Conservation (phyloP, 1,140 invertebrate species). For the Maconellicoccus hirsutus region DNA sequence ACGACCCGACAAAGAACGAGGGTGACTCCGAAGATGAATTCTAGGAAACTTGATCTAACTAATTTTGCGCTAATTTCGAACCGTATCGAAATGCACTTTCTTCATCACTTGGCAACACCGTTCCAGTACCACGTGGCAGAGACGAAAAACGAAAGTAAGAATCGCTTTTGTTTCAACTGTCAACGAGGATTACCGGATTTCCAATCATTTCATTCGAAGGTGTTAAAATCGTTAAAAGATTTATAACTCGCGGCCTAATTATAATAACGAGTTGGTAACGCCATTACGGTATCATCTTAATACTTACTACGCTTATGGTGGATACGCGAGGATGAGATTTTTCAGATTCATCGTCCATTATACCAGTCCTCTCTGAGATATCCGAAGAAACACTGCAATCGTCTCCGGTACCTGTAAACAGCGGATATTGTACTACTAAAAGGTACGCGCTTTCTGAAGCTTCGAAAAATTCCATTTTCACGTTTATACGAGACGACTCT, state of each 20-base stretch:
- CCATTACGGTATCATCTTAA: constrained; percentile 14
- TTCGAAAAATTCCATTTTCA: neutral
- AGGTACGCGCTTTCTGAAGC: neutral
- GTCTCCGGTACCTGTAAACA: neutral
- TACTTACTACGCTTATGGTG: constrained; percentile 31
- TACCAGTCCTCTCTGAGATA: constrained; percentile 12
- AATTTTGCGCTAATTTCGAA: no score
- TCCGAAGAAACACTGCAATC: constrained; percentile 14
- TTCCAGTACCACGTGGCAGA: neutral
- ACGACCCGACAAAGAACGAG: neutral
- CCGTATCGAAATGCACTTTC: neutral
- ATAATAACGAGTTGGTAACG: no score
- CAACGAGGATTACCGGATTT: no score
- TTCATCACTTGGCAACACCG: neutral
- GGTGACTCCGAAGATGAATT: no score
- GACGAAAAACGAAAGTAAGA: neutral
- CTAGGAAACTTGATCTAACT: no score
- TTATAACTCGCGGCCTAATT: no score
- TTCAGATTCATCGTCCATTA: constrained; percentile 1
- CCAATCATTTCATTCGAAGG: no score
- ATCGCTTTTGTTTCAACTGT: neutral
- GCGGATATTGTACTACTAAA: neutral
- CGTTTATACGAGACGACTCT: neutral
- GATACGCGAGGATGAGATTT: neutral
- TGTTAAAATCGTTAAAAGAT: no score